phyloP scores from a whole-genome alignment of 2,797 vertebrate genomes.

The Sylvilagus floridanus region DNA sequence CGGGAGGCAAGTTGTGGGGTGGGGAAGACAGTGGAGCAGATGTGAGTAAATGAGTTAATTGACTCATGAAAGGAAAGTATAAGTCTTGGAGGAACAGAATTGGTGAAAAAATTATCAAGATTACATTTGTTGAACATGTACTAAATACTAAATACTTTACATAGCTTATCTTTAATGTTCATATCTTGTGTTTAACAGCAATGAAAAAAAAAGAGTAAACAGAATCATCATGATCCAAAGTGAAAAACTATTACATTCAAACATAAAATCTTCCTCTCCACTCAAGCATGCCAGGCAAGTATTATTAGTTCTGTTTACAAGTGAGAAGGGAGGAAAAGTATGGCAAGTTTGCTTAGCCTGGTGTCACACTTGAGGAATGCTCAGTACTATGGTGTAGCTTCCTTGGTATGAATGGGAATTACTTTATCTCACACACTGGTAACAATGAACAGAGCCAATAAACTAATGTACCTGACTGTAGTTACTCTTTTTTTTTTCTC shows the following conservation, averaged over 20 bases:
- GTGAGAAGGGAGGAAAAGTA: neutral
- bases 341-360: neutral
- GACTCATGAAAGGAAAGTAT: neutral
- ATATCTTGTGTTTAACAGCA: neutral
- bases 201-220: neutral
- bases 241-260: neutral
- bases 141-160: neutral
- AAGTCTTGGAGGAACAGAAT: neutral
- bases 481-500: neutral
- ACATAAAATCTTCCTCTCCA: neutral
- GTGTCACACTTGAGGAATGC: neutral
- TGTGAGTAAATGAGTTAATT: neutral
- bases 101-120: neutral
- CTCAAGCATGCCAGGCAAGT: neutral
- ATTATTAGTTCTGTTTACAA: neutral
- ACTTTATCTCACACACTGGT: neutral
- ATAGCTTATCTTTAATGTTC: constrained; percentile 46
- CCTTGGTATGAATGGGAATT: neutral
- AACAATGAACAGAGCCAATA: neutral
- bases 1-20: neutral
- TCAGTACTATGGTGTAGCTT: neutral
- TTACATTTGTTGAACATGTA: neutral
- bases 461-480: neutral
- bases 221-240: neutral
- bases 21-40: neutral